Conservation (phyloP, 1,140 invertebrate species). For the Megathymus violae region DNA sequence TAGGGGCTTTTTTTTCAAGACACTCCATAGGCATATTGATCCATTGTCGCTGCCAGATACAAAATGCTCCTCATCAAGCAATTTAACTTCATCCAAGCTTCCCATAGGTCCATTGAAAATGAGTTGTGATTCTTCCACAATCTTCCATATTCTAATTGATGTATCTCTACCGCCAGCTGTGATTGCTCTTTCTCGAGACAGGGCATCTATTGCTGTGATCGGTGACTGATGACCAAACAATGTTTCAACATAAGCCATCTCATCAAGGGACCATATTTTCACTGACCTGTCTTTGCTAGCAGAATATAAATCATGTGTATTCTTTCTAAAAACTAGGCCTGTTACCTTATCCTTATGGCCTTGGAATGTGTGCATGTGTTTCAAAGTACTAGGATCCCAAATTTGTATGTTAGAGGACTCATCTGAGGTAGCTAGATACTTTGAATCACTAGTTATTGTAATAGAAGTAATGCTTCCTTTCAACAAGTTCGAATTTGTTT, state of each 20-base stretch:
- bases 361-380: slow-evolving; percentile 91
- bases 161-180: slow-evolving; percentile 95
- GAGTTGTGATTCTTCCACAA: slow-evolving; percentile 97
- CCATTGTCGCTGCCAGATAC: slow-evolving; percentile 96
- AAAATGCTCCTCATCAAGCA: slow-evolving; percentile 97
- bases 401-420: slow-evolving; percentile 91
- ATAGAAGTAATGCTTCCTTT: slow-evolving; percentile 87
- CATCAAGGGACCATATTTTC: slow-evolving; percentile 97
- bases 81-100: slow-evolving; percentile 93
- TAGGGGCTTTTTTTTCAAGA: slow-evolving; percentile 95
- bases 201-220: slow-evolving; percentile 95
- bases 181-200: slow-evolving; percentile 92
- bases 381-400: slow-evolving; percentile 91
- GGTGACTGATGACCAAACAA: slow-evolving; percentile 96
- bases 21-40: slow-evolving; percentile 93
- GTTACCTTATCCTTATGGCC: slow-evolving; percentile 91
- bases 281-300: slow-evolving; percentile 93
- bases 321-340: slow-evolving; percentile 93
- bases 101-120: slow-evolving; percentile 93
- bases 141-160: slow-evolving; percentile 96
- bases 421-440: slow-evolving; percentile 94
- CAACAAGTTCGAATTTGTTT: slow-evolving; percentile 81
- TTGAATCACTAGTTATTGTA: slow-evolving; percentile 92
- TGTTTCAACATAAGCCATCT: slow-evolving; percentile 98
- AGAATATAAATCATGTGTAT: slow-evolving; percentile 95